Percentiles rank a stretch among this genome's conserved stretches.
Evolutionary conservation across 1,140 invertebrate genomes (phyloP).

Genomic region (Cheumatopsyche charites): DNA sequence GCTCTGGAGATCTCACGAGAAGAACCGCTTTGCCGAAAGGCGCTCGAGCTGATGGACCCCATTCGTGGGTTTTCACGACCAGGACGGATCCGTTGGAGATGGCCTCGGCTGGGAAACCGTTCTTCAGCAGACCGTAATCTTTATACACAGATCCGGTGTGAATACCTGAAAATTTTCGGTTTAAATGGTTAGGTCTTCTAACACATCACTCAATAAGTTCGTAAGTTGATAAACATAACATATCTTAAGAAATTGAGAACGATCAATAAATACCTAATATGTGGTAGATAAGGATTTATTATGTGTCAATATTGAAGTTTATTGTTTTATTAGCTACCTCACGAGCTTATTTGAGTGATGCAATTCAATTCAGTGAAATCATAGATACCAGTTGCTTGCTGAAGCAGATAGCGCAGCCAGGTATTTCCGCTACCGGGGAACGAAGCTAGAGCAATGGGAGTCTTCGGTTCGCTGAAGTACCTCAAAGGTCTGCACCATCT

Average conservation of each 20-base stretch:
- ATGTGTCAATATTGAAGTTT: no score
- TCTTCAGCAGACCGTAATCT: constrained; percentile 73
- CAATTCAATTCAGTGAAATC: no score
- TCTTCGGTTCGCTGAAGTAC: constrained; percentile 52
- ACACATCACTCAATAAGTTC: no score
- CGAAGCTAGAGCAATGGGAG: constrained; percentile 69
- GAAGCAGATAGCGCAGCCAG: constrained; percentile 77
- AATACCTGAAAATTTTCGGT: constrained; percentile 62
- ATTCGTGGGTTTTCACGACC: constrained; percentile 82
- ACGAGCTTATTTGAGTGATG: no score
- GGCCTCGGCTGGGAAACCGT: constrained; percentile 81
- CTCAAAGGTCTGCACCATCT: constrained; percentile 62
- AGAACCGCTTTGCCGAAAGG: constrained; percentile 72
- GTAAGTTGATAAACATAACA: no score
- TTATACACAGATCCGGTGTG: constrained; percentile 80
- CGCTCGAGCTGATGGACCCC: constrained; percentile 64
- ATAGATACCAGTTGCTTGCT: constrained; percentile 72
- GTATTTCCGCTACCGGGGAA: constrained; percentile 83
- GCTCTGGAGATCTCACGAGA: constrained; percentile 72
- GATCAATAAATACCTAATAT: no score
- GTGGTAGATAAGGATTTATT: no score
- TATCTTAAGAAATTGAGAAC: no score
- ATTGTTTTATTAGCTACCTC: no score
- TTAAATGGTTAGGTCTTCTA: no score
- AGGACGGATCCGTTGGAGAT: constrained; percentile 75